These are phyloP conservation scores for Galaxias olidus DNA, from an alignment of 2,797 vertebrate genomes.

Conservation along the genomic window DNA sequence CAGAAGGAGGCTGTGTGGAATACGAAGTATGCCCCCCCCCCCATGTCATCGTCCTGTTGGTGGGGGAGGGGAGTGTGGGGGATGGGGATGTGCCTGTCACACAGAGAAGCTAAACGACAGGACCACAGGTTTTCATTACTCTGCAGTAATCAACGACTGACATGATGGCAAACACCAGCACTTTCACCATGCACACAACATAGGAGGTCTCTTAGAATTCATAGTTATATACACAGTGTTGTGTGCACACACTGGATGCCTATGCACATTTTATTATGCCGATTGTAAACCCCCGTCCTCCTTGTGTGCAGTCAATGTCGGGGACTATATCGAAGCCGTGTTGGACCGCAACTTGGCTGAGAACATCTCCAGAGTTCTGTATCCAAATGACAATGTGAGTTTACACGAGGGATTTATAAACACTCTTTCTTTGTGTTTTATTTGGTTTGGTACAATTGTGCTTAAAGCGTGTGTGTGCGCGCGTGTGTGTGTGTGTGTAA, in stretches of 20 bases:
- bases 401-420: background rate
- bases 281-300: background rate
- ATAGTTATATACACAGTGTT: no score
- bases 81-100: slow-evolving; percentile 12
- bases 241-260: no score
- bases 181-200: no score
- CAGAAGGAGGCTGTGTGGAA: slow-evolving; percentile 30
- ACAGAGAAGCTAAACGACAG: no score
- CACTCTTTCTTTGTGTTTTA: no score
- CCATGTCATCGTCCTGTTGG: slow-evolving; percentile 5
- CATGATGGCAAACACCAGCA: no score
- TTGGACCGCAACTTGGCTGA: slow-evolving; percentile 88
- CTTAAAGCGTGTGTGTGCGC: background rate
- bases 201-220: no score
- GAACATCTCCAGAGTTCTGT: slow-evolving; percentile 87
- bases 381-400: slow-evolving; percentile 88
- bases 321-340: slow-evolving; percentile 85
- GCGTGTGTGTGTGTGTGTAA: no score
- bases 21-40: slow-evolving; percentile 41
- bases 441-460: background rate
- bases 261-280: background rate
- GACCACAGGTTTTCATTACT: no score
- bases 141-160: no score
- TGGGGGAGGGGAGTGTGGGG: slow-evolving; percentile 8
- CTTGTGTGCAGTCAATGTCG: slow-evolving; percentile 79